These are phyloP conservation scores for Drepanosiphum platanoidis DNA, from an alignment of 2,888 invertebrate species.

Conservation along the genomic window DNA sequence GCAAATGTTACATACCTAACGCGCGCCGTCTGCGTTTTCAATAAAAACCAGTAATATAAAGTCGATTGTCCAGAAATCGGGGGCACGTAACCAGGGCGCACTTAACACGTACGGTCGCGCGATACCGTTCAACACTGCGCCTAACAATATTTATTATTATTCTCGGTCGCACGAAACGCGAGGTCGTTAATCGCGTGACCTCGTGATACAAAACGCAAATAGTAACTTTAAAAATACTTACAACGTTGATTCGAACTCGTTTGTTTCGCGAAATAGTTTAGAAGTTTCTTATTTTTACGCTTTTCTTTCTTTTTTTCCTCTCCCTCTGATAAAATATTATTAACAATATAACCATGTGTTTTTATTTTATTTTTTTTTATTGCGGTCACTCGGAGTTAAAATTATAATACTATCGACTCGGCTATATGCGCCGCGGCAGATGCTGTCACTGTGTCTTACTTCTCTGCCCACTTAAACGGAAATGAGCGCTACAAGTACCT, in stretches of 20 bases:
- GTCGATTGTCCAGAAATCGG: no score
- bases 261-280: neutral
- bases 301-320: neutral
- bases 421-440: neutral
- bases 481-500: neutral
- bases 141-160: neutral
- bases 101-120: no score
- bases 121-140: no score
- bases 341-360: neutral
- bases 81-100: no score
- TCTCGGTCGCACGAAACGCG: neutral
- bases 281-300: neutral
- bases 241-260: neutral
- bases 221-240: neutral
- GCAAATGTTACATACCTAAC: no score
- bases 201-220: constrained; percentile 1
- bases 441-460: neutral
- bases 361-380: neutral
- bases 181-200: neutral
- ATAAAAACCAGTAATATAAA: no score
- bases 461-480: neutral
- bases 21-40: no score
- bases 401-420: neutral
- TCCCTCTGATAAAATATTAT: neutral
- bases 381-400: neutral